These are phyloP conservation scores for Anabacerthia variegaticeps DNA, from an alignment of 2,797 vertebrate genomes.

Conservation along the genomic window DNA sequence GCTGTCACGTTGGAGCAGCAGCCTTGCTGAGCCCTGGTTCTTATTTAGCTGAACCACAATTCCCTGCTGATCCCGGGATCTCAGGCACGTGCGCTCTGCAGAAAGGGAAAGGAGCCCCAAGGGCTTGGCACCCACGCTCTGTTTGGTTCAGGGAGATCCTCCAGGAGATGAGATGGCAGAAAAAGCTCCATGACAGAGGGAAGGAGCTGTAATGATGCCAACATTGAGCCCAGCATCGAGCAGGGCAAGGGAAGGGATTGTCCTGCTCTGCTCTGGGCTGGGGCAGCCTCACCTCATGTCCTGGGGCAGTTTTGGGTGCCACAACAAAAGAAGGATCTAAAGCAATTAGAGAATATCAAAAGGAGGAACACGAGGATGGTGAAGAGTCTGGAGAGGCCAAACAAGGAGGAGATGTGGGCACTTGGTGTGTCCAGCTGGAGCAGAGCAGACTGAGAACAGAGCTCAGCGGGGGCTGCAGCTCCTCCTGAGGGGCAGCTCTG, in stretches of 20 bases:
- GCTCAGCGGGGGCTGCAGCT: neutral
- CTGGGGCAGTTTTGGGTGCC: neutral
- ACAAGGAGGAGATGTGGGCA: neutral
- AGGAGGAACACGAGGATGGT: fast-evolving
- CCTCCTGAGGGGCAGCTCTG: neutral
- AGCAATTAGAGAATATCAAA: neutral
- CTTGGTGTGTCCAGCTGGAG: neutral
- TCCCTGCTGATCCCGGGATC: neutral
- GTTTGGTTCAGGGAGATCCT: neutral
- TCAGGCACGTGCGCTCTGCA: neutral
- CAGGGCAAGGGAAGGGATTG: neutral
- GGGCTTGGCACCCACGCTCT: neutral
- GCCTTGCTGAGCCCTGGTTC: neutral
- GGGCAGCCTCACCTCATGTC: fast-evolving
- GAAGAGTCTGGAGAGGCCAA: neutral
- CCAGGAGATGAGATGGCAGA: neutral
- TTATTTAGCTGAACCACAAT: neutral
- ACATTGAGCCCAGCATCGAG: neutral
- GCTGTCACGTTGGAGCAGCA: neutral
- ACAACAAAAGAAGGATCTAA: neutral
- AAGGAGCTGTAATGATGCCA: neutral
- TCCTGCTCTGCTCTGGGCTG: neutral
- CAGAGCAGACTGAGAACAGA: neutral
- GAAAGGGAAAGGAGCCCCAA: neutral
- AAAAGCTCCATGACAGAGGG: neutral